Conservation (phyloP, 23 tunicate genomes). For the Botrylloides violaceus region DNA sequence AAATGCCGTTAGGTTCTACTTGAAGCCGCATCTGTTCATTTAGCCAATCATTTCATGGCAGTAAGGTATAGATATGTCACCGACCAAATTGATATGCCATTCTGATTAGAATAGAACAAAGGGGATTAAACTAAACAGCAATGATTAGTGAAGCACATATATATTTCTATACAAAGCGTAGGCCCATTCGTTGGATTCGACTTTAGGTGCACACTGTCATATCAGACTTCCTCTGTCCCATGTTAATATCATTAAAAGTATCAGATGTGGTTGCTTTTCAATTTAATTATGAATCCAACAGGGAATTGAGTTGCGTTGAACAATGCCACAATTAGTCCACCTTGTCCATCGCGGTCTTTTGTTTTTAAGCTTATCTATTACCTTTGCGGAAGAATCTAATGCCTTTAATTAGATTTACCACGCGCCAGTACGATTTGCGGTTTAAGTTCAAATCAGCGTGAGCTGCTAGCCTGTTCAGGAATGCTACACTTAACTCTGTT, state of each 20-base stretch:
- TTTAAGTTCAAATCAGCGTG: constrained; percentile 10
- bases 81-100: too few relatives aligned
- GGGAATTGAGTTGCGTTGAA: not conserved
- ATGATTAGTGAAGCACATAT: too few relatives aligned
- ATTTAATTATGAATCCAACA: not conserved
- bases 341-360: not conserved
- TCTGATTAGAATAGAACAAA: too few relatives aligned
- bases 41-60: too few relatives aligned
- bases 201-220: not conserved
- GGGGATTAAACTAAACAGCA: too few relatives aligned
- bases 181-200: too few relatives aligned
- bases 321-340: not conserved
- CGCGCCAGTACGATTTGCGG: constrained; percentile 10
- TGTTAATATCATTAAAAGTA: not conserved
- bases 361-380: not conserved
- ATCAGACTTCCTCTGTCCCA: not conserved
- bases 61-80: too few relatives aligned
- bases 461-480: not conserved
- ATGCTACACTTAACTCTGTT: not conserved
- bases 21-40: too few relatives aligned
- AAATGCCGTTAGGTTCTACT: too few relatives aligned
- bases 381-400: not conserved
- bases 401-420: constrained; percentile 16
- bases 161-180: too few relatives aligned
- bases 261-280: not conserved